Conservation (phyloP, 2,888 invertebrate species). For the Tupiocoris notatus region DNA sequence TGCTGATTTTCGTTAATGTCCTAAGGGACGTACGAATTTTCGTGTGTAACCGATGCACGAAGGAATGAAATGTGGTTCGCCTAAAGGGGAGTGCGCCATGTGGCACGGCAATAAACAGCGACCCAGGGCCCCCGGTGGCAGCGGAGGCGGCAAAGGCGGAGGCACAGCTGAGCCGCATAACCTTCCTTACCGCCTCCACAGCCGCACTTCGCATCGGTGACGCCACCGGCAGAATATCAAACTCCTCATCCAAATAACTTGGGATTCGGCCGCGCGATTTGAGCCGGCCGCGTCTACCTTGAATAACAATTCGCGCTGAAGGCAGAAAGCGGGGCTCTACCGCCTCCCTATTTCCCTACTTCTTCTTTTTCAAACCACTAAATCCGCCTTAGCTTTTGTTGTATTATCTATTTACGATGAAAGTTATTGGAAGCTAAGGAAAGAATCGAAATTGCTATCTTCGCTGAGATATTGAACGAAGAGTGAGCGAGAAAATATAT, state of each 20-base stretch:
- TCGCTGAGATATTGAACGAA: no score
- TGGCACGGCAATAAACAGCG: constrained; percentile 35
- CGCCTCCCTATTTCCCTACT: neutral
- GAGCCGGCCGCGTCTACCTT: constrained; percentile 32
- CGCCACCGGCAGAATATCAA: constrained; percentile 26
- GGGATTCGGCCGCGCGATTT: constrained; percentile 38
- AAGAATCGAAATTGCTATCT: neutral
- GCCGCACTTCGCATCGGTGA: neutral
- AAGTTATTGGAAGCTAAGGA: neutral
- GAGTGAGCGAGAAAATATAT: no score
- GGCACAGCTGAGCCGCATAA: constrained; percentile 34
- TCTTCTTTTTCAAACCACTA: no score
- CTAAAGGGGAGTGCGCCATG: constrained; percentile 22
- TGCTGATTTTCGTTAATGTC: no score
- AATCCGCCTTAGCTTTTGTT: neutral
- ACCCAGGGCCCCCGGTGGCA: constrained; percentile 33
- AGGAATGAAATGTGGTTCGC: neutral
- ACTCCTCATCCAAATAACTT: constrained; percentile 41
- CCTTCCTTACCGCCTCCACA: constrained; percentile 16
- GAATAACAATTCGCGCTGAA: constrained; percentile 31
- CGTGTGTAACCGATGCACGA: neutral
- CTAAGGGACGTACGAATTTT: no score
- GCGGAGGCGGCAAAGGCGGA: no score
- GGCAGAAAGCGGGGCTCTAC: neutral
- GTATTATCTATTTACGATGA: neutral